Percentiles rank a stretch among this genome's conserved stretches.
Conservation (phyloP, 2,113 vertebrate genomes). For the Puma concolor region DNA sequence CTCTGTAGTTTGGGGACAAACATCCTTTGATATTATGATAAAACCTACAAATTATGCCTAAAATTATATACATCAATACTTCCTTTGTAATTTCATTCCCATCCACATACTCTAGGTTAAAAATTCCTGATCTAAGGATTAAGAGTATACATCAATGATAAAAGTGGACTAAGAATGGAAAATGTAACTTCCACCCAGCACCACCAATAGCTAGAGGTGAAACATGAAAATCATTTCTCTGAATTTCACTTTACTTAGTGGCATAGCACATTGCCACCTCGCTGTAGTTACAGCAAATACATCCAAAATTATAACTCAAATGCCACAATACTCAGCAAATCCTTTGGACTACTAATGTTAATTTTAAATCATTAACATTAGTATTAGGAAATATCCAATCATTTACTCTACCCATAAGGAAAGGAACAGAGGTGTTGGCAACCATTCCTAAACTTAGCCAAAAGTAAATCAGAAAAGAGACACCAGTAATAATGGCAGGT, state of each 20-base stretch:
- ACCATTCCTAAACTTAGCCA: constrained; percentile 10
- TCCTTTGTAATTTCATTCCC: constrained; percentile 37
- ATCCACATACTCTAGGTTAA: not conserved
- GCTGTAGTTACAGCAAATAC: not conserved
- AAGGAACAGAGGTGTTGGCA: not conserved
- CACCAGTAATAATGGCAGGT: not conserved
- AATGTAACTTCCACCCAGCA: not conserved
- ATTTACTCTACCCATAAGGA: not conserved
- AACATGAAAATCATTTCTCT: not conserved
- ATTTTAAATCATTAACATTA: constrained; percentile 4
- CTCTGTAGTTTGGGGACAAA: not conserved
- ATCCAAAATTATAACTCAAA: constrained; percentile 27
- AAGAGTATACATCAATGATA: not conserved
- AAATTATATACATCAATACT: not conserved
- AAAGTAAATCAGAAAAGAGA: constrained; percentile 37
- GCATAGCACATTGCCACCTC: not conserved
- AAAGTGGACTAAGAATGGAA: not conserved
- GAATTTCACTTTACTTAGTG: not conserved
- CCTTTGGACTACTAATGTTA: not conserved
- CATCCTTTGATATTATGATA: not conserved
- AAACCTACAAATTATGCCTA: not conserved
- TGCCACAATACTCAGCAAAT: constrained; percentile 10
- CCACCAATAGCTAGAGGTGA: not conserved
- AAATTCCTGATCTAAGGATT: not conserved
- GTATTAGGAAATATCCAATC: not conserved